These are phyloP conservation scores for Drosophila seguyi DNA, from an alignment of 1,140 invertebrate species.

Conservation along the genomic window DNA sequence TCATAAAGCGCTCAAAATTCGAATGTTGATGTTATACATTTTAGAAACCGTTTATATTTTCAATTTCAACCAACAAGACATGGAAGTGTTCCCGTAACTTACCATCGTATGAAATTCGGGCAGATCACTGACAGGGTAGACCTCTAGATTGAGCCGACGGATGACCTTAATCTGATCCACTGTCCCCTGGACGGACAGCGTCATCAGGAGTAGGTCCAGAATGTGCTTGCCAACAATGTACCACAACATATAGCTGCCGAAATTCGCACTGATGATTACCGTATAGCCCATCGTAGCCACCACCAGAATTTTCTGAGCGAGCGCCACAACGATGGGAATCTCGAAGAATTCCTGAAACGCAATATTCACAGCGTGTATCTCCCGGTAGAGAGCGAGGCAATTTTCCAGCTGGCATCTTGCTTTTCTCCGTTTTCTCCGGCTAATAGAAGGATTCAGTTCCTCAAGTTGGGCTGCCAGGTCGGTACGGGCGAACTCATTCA, in stretches of 20 bases:
- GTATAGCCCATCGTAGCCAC: slow-evolving; percentile 6
- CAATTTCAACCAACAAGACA: not conserved
- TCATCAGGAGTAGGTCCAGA: slow-evolving; percentile 48
- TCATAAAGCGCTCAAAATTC: no score
- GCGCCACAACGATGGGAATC: slow-evolving; percentile 15
- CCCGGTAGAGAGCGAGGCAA: slow-evolving; percentile 55
- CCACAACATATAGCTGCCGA: not conserved
- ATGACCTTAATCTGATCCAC: slow-evolving; percentile 30
- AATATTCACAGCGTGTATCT: slow-evolving; percentile 23
- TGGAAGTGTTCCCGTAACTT: not conserved
- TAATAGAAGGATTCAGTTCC: not conserved
- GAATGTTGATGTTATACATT: no score
- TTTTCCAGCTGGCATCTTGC: slow-evolving; percentile 15
- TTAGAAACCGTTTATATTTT: no score
- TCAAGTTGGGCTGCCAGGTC: slow-evolving; percentile 28
- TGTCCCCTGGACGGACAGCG: slow-evolving; percentile 32
- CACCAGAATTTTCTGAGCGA: slow-evolving; percentile 21
- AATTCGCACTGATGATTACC: not conserved
- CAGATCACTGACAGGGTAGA: slow-evolving; percentile 19
- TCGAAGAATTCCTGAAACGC: slow-evolving; percentile 40
- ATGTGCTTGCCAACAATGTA: slow-evolving; percentile 11
- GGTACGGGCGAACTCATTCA: slow-evolving; percentile 34
- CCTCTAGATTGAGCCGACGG: slow-evolving; percentile 45
- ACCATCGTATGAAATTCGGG: slow-evolving; percentile 51
- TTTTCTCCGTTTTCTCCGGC: not conserved